phyloP scores from a whole-genome alignment of 1,140 invertebrate species.

The Listronotus oregonensis region DNA sequence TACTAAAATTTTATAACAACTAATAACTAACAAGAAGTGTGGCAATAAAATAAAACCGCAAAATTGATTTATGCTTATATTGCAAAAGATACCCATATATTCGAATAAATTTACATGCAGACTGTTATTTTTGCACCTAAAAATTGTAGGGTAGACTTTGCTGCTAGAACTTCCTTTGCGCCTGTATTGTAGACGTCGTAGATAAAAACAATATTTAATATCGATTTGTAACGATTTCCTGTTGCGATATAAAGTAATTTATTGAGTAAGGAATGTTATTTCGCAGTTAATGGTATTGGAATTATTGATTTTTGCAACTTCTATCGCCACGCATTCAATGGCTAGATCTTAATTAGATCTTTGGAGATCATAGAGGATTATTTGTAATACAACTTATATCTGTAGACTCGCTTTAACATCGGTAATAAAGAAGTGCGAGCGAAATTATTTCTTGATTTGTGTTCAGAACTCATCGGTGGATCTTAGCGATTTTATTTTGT shows the following conservation, averaged over 20 bases:
- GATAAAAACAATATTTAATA: slow-evolving; percentile 25
- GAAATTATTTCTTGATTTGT: neutral
- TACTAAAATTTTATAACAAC: slow-evolving; percentile 11
- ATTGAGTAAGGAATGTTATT: slow-evolving; percentile 32
- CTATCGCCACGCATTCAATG: slow-evolving; percentile 29
- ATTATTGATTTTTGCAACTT: slow-evolving; percentile 33
- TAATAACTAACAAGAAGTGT: slow-evolving; percentile 23
- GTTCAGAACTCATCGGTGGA: too few relatives aligned
- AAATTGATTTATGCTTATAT: slow-evolving; percentile 18
- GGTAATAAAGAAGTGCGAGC: neutral
- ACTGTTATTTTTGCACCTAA: neutral
- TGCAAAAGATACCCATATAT: slow-evolving; percentile 13
- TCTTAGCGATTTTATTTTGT: too few relatives aligned
- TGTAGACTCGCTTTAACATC: neutral
- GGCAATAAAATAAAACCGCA: slow-evolving; percentile 18
- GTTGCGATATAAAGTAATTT: slow-evolving; percentile 34
- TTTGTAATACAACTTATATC: slow-evolving; percentile 14
- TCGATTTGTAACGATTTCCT: slow-evolving; percentile 32
- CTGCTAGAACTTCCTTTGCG: neutral
- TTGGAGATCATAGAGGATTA: slow-evolving; percentile 23
- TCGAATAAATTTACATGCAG: slow-evolving; percentile 1
- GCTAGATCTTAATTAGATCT: slow-evolving; percentile 36
- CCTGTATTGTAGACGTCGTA: slow-evolving; percentile 4
- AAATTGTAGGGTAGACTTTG: neutral
- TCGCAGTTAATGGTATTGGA: slow-evolving; percentile 32